Evolutionary conservation across 2,797 vertebrate species (phyloP), one percentile per base, ranked within the genome.

Genomic region (Euphonia xanthogaster): DNA sequence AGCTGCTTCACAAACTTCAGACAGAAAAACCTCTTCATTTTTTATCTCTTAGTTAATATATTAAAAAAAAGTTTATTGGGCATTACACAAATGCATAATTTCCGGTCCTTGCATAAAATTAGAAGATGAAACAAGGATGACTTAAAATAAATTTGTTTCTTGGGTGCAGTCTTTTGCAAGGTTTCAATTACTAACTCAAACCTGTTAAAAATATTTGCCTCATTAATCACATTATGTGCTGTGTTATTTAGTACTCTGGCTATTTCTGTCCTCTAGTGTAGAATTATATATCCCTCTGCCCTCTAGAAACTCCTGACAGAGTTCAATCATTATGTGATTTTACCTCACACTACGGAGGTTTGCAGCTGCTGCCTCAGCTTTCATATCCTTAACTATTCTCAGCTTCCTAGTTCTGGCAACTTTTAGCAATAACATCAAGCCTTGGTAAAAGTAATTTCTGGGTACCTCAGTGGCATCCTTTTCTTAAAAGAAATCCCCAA

Each of bases 1-100:
- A 95, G 90, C 91, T 95, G 93, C 86, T 93, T 93, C 91, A 91
- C 79, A 93, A 96, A 93, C 54, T 85, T 89, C 84, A 94, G 75
- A 57, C 39, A 65, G 75, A 88, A 90, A 92, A 90, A 65, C 2
- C 61, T 78, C 76, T 75, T 81, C 25, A 75, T 84, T 95, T 94
- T 95, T 88, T 67, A 71, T 93, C 65, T 80, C 25, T 62, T 72
- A 45, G 18, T 83, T 83, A 85, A 91, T 81, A 71, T 67, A 65
- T 37, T 37, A 14, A 35, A 14, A 23, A 63, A 54, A 30, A 21
- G 6, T 88, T 78, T 86, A 76, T 66, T 90, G 14, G 20, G 63
- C 67, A 48, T 90, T 92, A 76, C 79, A 85, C 48, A 91, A 89
- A 39, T 60, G 57, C 42, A 91, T 87, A 40, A 82, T 93, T 95